A percentile compares a stretch with the other conserved stretches of the same genome.
Conservation (phyloP, 2,888 invertebrate genomes). For the Ceraclea dissimilis region DNA sequence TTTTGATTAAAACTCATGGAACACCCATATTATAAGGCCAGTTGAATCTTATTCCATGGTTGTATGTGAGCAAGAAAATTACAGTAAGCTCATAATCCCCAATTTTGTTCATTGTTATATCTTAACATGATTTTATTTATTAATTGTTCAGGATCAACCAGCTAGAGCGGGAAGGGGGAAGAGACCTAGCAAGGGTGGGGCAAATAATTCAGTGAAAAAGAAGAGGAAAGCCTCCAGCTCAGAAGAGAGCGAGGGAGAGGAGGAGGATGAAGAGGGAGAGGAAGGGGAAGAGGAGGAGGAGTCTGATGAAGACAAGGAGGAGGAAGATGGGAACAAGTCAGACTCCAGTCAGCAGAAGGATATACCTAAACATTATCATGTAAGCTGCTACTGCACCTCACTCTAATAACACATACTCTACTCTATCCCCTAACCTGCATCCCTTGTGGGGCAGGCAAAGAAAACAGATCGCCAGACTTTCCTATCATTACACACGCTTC, state of each 20-base stretch:
- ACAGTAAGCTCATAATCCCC: no score
- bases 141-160: not conserved
- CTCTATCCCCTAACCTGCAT: no score
- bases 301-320: constrained; percentile 46
- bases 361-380: constrained; percentile 50
- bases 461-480: no score
- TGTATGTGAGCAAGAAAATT: no score
- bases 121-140: no score
- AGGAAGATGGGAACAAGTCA: constrained; percentile 47
- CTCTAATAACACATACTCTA: no score
- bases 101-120: no score
- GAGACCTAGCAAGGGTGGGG: not conserved
- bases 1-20: no score
- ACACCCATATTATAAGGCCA: no score
- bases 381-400: constrained; percentile 30
- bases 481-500: no score
- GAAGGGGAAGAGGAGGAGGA: constrained; percentile 22
- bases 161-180: not conserved
- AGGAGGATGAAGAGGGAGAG: constrained; percentile 38
- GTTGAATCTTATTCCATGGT: no score
- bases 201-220: constrained; percentile 18
- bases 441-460: no score
- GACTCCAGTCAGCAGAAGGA: constrained; percentile 50
- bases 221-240: constrained; percentile 41
- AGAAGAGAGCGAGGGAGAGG: constrained; percentile 45